These are phyloP conservation scores for Tiliacea aurago DNA, from an alignment of 2,888 invertebrate genomes.

Conservation along the genomic window DNA sequence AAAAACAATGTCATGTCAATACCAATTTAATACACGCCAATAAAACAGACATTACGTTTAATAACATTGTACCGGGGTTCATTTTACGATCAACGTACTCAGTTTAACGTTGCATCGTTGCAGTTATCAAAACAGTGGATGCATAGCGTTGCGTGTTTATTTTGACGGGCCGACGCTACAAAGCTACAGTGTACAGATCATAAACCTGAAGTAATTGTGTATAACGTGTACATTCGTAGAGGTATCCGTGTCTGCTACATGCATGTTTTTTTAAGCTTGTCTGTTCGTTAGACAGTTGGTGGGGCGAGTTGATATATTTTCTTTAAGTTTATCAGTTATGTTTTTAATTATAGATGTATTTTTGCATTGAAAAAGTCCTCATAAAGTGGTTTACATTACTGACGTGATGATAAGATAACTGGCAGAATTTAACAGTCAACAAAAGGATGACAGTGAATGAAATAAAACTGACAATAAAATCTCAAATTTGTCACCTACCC, in stretches of 20 bases:
- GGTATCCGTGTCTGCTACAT: conserved; percentile 65
- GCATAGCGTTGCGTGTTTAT: conserved; percentile 77
- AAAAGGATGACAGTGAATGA: conserved; percentile 7
- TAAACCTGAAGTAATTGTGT: conserved; percentile 67
- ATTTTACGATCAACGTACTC: conserved; percentile 72
- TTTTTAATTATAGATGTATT: conserved; percentile 5
- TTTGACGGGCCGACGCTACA: conserved; percentile 70
- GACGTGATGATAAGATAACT: background rate
- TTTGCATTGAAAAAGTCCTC: background rate
- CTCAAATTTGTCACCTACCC: conserved; percentile 23
- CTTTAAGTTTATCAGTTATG: conserved; percentile 14
- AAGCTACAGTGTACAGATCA: conserved; percentile 53
- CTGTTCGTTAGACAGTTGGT: conserved; percentile 39
- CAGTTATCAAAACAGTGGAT: conserved; percentile 78
- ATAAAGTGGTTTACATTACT: conserved; percentile 6
- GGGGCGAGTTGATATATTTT: conserved; percentile 37
- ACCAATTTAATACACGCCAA: conserved; percentile 77
- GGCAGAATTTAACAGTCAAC: background rate
- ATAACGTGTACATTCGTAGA: conserved; percentile 47
- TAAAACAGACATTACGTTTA: conserved; percentile 78
- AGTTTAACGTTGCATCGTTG: conserved; percentile 65
- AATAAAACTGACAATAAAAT: conserved; percentile 12
- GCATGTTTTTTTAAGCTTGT: conserved; percentile 61
- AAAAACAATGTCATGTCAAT: conserved; percentile 72
- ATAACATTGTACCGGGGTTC: conserved; percentile 74